Conservation (phyloP, 2,797 vertebrate species). For the Megaceryle alcyon region DNA sequence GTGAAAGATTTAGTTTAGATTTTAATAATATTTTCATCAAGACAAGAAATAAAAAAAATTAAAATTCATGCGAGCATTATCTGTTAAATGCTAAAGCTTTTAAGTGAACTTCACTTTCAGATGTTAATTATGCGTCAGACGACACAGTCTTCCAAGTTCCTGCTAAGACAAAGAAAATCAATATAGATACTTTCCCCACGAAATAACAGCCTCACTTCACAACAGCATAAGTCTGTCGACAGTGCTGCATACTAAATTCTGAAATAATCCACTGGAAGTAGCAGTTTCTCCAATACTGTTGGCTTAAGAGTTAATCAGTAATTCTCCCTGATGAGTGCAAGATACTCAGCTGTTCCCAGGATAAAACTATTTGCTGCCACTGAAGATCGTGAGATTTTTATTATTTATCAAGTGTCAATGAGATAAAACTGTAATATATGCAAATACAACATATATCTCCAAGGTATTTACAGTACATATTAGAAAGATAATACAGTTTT, state of each 20-base stretch:
- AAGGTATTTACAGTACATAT: background rate
- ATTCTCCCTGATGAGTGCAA: background rate
- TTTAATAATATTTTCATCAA: background rate
- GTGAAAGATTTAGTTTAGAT: background rate
- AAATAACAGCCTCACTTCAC: background rate
- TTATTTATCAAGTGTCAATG: conserved; percentile 28
- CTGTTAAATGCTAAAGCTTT: background rate
- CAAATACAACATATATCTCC: background rate
- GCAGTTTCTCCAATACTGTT: background rate
- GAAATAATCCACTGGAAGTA: conserved; percentile 25
- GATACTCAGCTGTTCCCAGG: background rate
- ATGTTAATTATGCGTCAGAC: background rate
- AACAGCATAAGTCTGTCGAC: background rate
- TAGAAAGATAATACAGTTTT: background rate
- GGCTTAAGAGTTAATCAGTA: background rate
- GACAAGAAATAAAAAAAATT: background rate
- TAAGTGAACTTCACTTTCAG: conserved; percentile 10
- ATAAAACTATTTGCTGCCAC: background rate
- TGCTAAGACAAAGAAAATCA: background rate
- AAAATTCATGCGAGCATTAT: background rate
- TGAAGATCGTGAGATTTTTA: background rate
- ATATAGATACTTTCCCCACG: background rate
- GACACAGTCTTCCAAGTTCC: background rate
- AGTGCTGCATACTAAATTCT: background rate
- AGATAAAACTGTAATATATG: conserved; percentile 14